phyloP scores from a whole-genome alignment of 1,140 invertebrate species.

The Cotesia vestalis region DNA sequence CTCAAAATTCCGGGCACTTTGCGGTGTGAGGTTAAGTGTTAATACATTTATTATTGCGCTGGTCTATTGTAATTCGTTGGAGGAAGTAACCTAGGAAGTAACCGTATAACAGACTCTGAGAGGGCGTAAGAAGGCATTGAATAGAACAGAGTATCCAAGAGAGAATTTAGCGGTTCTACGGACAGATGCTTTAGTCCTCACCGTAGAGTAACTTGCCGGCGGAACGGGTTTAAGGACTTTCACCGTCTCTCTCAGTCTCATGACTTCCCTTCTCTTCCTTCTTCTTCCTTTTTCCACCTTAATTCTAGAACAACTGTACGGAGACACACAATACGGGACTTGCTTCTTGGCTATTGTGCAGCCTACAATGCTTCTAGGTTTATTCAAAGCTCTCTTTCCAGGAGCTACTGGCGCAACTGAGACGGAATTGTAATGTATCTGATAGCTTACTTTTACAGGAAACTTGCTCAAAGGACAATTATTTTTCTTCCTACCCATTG shows the following conservation, averaged over 20 bases:
- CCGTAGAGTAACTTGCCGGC: constrained; percentile 41
- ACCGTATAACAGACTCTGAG: neutral
- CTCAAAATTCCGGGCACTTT: neutral
- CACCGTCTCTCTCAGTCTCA: constrained; percentile 22
- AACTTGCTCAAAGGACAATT: constrained; percentile 22
- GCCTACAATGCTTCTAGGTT: constrained; percentile 48
- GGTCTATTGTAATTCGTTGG: constrained; percentile 47
- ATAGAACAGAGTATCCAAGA: constrained; percentile 50
- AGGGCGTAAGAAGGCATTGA: constrained; percentile 10
- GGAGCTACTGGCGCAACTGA: constrained; percentile 16
- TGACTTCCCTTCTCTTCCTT: neutral
- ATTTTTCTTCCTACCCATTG: constrained; percentile 34
- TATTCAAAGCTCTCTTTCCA: constrained; percentile 57
- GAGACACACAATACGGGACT: constrained; percentile 58
- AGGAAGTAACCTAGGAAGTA: neutral
- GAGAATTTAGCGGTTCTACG: constrained; percentile 54
- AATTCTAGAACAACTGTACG: constrained; percentile 34
- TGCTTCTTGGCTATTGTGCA: constrained; percentile 50
- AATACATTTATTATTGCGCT: constrained; percentile 51
- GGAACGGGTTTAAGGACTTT: constrained; percentile 35
- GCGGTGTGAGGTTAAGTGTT: constrained; percentile 40
- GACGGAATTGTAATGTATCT: constrained; percentile 46
- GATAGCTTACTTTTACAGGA: constrained; percentile 21
- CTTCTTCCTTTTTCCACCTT: constrained; percentile 24
- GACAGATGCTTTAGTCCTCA: constrained; percentile 57